phyloP scores from a whole-genome alignment of 2,113 vertebrate genomes.

The Cricetomys ansorgei region DNA sequence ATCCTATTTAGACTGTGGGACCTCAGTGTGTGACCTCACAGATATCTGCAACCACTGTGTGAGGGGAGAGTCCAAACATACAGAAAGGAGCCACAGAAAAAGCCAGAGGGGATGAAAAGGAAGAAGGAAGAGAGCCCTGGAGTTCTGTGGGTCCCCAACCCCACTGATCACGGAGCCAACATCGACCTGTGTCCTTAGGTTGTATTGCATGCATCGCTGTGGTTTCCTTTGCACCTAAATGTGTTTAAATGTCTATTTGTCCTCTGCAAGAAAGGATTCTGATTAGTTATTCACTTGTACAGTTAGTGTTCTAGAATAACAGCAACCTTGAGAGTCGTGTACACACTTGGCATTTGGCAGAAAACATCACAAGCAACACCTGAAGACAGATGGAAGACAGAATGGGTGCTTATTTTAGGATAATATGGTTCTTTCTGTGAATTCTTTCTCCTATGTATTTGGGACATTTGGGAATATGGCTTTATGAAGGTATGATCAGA shows the following conservation, averaged over 20 bases:
- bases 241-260: not conserved
- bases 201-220: not conserved
- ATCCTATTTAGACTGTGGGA: not conserved
- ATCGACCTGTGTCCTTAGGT: not conserved
- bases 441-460: not conserved
- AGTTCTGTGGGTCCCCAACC: not conserved
- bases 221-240: not conserved
- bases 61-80: not conserved
- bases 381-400: not conserved
- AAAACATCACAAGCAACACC: not conserved
- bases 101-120: fast-evolving
- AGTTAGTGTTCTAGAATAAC: not conserved
- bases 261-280: not conserved
- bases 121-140: not conserved
- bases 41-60: not conserved
- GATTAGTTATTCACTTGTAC: not conserved
- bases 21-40: not conserved
- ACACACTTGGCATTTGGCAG: not conserved
- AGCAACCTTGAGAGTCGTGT: not conserved
- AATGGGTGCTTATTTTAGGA: not conserved
- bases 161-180: not conserved
- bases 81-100: not conserved
- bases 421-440: not conserved
- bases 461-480: not conserved
- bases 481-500: not conserved